Conservation (phyloP, 1,140 invertebrate genomes). For the Triops cancriformis region DNA sequence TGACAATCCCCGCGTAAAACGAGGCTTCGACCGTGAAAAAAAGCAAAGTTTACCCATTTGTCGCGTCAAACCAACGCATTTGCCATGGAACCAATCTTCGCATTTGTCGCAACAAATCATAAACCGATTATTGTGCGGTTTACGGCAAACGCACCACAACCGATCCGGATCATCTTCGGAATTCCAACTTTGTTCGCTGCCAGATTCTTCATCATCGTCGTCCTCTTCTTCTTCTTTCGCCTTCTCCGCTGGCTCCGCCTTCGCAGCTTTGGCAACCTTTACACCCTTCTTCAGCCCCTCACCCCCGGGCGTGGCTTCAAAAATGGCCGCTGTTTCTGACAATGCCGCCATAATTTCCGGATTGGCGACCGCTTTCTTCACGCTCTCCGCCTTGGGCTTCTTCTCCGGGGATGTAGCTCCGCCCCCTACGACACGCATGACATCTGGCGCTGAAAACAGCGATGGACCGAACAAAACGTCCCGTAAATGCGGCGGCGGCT, state of each 20-base stretch:
- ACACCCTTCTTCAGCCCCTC: neutral
- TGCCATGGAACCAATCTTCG: constrained; percentile 95
- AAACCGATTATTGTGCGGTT: constrained; percentile 90
- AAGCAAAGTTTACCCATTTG: constrained; percentile 54
- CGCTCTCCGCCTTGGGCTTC: constrained; percentile 23
- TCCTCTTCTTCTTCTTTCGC: constrained; percentile 34
- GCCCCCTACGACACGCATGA: constrained; percentile 17
- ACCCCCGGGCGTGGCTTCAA: neutral
- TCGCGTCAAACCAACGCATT: constrained; percentile 88
- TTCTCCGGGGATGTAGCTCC: neutral
- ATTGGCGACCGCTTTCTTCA: constrained; percentile 22
- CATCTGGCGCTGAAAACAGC: constrained; percentile 14
- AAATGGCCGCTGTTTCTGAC: neutral
- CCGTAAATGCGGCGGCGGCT: constrained; percentile 51
- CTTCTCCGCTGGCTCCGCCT: neutral
- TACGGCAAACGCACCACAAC: constrained; percentile 90
- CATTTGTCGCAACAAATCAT: constrained; percentile 97
- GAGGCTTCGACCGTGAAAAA: constrained; percentile 23
- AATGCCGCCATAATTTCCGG: neutral
- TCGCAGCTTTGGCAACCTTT: neutral
- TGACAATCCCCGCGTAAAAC: neutral
- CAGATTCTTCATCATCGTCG: constrained; percentile 48
- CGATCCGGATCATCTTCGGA: constrained; percentile 88
- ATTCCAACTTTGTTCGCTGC: constrained; percentile 45
- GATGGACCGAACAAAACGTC: constrained; percentile 34